Conservation (phyloP, 2,113 vertebrate genomes). For the Onychostruthus taczanowskii region DNA sequence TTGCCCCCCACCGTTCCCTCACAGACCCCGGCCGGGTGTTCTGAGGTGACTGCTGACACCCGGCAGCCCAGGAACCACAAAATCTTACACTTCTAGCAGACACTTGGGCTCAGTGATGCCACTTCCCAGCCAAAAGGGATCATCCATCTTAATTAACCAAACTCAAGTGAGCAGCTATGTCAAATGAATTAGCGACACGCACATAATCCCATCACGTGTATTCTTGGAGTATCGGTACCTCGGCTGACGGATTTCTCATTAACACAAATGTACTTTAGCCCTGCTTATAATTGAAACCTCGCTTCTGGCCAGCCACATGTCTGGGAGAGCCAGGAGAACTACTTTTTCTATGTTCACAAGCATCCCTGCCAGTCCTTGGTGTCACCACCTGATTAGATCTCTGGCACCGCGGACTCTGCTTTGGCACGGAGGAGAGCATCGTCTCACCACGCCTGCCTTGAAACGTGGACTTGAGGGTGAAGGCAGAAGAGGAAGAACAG, state of each 20-base stretch:
- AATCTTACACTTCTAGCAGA: background rate
- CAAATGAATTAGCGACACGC: background rate
- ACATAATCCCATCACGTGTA: background rate
- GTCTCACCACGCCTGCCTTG: background rate
- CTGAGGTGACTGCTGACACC: background rate
- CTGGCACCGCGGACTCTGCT: background rate
- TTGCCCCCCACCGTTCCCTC: fast-evolving
- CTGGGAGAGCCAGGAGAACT: background rate
- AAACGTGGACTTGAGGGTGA: background rate
- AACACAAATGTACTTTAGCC: background rate
- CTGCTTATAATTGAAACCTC: background rate
- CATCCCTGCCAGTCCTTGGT: background rate
- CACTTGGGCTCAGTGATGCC: background rate
- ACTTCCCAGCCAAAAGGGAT: background rate
- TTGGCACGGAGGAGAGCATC: background rate
- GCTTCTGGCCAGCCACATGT: background rate
- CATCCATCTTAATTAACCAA: background rate
- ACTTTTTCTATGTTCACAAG: constrained; percentile 30
- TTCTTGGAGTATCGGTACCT: background rate
- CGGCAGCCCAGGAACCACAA: background rate
- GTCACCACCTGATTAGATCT: constrained; percentile 61
- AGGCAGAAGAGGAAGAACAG: background rate
- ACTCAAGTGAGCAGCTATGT: background rate
- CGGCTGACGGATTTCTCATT: background rate
- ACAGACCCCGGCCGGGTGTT: fast-evolving